A percentile compares a stretch with the other conserved stretches of the same genome.
These are phyloP conservation scores for Pheosia tremula DNA, from an alignment of 2,888 invertebrate species.

Conservation along the genomic window DNA sequence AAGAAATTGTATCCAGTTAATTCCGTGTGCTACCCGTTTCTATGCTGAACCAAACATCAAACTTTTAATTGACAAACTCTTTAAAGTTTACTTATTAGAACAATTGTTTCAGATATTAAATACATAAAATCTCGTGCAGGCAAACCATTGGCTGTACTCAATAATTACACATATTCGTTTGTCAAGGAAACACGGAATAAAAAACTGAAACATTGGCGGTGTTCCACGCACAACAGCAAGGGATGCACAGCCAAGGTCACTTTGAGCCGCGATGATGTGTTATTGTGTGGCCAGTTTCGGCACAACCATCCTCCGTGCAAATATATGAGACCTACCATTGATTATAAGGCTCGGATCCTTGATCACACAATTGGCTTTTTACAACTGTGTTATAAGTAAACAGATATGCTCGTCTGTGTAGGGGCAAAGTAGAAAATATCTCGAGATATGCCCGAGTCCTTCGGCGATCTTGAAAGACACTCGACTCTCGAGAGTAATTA, in stretches of 20 bases:
- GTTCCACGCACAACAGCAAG: constrained; percentile 27
- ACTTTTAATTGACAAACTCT: too few species aligned
- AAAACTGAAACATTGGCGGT: constrained; percentile 20
- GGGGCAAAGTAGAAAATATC: too few species aligned
- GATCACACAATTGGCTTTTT: background rate
- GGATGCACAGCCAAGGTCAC: constrained; percentile 22
- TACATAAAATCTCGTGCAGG: constrained; percentile 23
- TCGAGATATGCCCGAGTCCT: too few species aligned
- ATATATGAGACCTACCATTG: background rate
- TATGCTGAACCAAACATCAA: too few species aligned
- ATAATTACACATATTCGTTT: constrained; percentile 27
- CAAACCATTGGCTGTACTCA: constrained; percentile 25
- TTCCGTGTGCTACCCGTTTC: too few species aligned
- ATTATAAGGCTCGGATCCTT: constrained; percentile 1
- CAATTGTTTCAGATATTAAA: background rate
- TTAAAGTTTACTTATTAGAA: too few species aligned
- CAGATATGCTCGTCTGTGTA: too few species aligned
- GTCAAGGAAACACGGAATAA: background rate
- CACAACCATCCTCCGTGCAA: constrained; percentile 14
- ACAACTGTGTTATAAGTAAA: background rate
- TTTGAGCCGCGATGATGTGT: background rate
- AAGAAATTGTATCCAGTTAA: too few species aligned
- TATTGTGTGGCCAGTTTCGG: background rate
- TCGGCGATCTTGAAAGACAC: too few species aligned
- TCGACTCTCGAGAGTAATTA: too few species aligned